Base-by-base conservation (phyloP, 2,797 vertebrate genomes). In the Picus viridis region DNA sequence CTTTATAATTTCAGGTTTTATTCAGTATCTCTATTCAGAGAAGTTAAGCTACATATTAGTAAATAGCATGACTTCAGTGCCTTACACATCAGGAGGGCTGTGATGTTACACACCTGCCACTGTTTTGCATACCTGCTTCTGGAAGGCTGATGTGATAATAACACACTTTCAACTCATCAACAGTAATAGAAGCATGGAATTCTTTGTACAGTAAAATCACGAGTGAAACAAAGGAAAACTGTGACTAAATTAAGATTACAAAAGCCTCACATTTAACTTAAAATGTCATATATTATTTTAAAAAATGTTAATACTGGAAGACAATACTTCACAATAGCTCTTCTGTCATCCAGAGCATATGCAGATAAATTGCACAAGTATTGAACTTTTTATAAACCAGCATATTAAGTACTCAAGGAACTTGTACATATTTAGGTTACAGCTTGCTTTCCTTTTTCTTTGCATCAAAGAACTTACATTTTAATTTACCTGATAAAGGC, bases 121-220 rank as follows among this genome's bases (percentile, higher is more conserved):
- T 71, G 57, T 95, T 96, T 94, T 29, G 39, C 68, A 84, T 86
- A 77, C 68, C 93, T 90, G 59, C 45, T 63, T 91, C 93, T 81
- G 61, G 83, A 93, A 90, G 32, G 81, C 56, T 95, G 96, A 97
- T 84, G 84, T 3, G 93, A 93, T 98, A 97, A 97, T 97, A 96
- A 94, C 78, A 96, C 85, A 94, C 94, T 96, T 96, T 93, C 96
- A 95, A 36, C 85, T 92, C 93, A 82, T 88, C 90, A 93, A 79
- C 67, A 59, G 57, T 81, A 95, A 95, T 5, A 86, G 87, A 41
- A 95, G 58, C 59, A 51, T 83, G 59, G 77, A 96, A 77, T 92
- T 93, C 89, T 76, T 70, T 91, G 70, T 83, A 65, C 64, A 45
- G 92, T 59, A 65, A 93, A 97, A 91, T 41, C 80, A 92, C 73